Percentiles rank a stretch among this genome's conserved stretches.
Evolutionary conservation across 1,140 invertebrate genomes (phyloP).

Genomic region (Heliconius nattereri): DNA sequence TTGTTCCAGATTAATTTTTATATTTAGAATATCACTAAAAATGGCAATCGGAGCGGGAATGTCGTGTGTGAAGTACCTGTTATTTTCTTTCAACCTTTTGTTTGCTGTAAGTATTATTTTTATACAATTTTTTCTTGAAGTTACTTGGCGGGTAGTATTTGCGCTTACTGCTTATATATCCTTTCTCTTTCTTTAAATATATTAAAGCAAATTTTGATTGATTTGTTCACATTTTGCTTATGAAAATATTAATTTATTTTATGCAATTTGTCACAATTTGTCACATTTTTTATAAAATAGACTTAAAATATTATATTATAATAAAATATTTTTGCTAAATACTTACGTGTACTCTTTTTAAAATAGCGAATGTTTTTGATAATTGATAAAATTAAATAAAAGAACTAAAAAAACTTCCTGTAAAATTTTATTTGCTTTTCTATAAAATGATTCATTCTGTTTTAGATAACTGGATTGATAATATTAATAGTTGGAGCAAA

Average conservation of each 20-base stretch:
- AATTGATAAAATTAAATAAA: background rate
- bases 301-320: too few species aligned
- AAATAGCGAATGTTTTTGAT: background rate
- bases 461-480: conserved; percentile 88
- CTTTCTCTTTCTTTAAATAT: conserved; percentile 24
- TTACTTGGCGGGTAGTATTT: conserved; percentile 29
- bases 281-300: background rate
- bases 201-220: background rate
- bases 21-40: conserved; percentile 57
- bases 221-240: background rate
- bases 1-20: conserved; percentile 60
- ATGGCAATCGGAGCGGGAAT: conserved; percentile 87
- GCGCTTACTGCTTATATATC: background rate
- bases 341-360: background rate
- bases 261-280: too few species aligned
- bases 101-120: conserved; percentile 87
- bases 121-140: conserved; percentile 45
- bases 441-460: conserved; percentile 34
- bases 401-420: background rate
- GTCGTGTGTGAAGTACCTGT: conserved; percentile 89
- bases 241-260: background rate
- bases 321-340: too few species aligned
- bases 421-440: background rate
- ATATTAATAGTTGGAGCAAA: conserved; percentile 88
- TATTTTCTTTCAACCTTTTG: conserved; percentile 90